Base-by-base conservation (phyloP, 2,888 invertebrate genomes). In the Cryptocheilus praepositus region DNA sequence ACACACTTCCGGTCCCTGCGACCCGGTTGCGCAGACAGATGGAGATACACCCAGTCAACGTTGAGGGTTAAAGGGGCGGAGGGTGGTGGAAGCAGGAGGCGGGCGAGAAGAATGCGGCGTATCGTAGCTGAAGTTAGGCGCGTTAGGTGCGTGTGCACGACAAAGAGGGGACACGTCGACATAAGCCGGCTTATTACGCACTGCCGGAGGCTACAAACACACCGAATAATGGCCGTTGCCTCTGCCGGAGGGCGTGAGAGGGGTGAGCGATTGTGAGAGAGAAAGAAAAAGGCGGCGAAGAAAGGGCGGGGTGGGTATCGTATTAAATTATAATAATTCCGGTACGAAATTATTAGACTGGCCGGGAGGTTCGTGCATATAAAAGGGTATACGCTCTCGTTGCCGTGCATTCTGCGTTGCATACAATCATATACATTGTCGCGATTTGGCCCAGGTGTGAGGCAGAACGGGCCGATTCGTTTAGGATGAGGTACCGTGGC, bases 321-420 rank as follows among this genome's bases (percentile, higher is more conserved):
- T 81, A 83, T 84, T 82, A 79, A 84, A 85, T 85, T 85, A 85
- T 83, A 85, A 84, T 85, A 81, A 85, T 81, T 83, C 81, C 75
- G 62, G 67, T 55, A 72, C 71, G 76, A 77, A 77, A 81, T 83
- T 82, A 81, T 81, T 81, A 79, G 74, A 75, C 67, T 70, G 71
- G 49, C 18, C 49, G 49, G 49, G 49, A n/a, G 49, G 49, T 16
- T 18, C 49, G 49, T 13, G 49, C 18, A 18, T 49, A 49, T 18
- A 49, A 49, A 36, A 49, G 49, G 49, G 49, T 49, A 49, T 16
- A n/a, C 11, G 49, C 16, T 16, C 49, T 36, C 36, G 36, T 36
- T 11, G 36, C 49, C 53, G 22, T 18, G 22, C 8, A 25, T 18
- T 25, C 53, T 19, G n/a, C 49, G 49, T n/a, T 18, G 16, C 49